Percentiles rank a stretch among this genome's conserved stretches.
Conservation (phyloP, 2,888 invertebrate genomes). For the Ditylenchus weischeri region DNA sequence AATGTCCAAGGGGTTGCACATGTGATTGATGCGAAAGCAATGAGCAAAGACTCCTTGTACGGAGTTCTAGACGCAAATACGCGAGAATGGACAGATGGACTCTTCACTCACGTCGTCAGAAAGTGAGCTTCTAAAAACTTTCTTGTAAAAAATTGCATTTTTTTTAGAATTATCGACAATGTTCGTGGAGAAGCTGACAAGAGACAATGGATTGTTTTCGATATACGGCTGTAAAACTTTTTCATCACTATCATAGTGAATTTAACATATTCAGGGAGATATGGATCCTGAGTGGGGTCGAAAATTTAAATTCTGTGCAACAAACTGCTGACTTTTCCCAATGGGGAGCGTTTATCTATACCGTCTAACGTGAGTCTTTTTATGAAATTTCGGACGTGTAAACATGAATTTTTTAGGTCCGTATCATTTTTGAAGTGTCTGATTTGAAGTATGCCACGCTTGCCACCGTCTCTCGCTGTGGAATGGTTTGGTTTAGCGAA, state of each 20-base stretch:
- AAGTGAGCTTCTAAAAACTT: conserved; percentile 58
- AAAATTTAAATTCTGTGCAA: conserved; percentile 99
- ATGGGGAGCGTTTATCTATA: conserved; percentile 92
- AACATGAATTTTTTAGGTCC: conserved; percentile 43
- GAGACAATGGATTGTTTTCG: conserved; percentile 99
- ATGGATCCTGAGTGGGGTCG: conserved; percentile 99
- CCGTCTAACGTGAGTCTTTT: conserved; percentile 80
- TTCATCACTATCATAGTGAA: too few relatives aligned
- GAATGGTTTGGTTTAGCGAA: conserved; percentile 99
- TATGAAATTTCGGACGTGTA: not conserved
- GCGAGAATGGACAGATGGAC: conserved; percentile 97
- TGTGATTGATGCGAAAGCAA: conserved; percentile 97
- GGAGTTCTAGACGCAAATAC: conserved; percentile 98
- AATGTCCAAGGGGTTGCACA: conserved; percentile 87
- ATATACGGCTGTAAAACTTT: conserved; percentile 60
- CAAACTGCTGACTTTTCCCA: conserved; percentile 91
- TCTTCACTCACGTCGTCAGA: conserved; percentile 94
- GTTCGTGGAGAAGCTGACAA: conserved; percentile 97
- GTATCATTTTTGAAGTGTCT: conserved; percentile 73
- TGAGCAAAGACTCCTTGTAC: conserved; percentile 95
- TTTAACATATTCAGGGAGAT: conserved; percentile 69
- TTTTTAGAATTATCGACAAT: conserved; percentile 84
- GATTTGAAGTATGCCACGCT: conserved; percentile 95
- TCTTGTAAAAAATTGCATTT: not conserved
- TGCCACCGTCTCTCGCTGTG: conserved; percentile 97